Percentiles rank a stretch among this genome's conserved stretches.
phyloP scores from a whole-genome alignment of 2,113 vertebrate genomes.

The Piprites chloris region DNA sequence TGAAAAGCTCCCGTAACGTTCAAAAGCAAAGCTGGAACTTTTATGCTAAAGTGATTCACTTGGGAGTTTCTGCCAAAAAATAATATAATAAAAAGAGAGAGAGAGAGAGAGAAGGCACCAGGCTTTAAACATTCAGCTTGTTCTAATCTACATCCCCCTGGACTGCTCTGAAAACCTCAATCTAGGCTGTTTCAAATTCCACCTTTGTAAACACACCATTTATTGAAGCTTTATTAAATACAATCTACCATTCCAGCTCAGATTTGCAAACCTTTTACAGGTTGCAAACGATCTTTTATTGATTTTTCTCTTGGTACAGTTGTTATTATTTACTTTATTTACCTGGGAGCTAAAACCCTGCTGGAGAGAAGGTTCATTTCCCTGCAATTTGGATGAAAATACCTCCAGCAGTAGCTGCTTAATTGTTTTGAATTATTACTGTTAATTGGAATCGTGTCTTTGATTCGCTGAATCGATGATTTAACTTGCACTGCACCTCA shows the following conservation, averaged over 20 bases:
- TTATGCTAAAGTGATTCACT: neutral
- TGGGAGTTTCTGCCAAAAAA: neutral
- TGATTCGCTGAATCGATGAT: neutral
- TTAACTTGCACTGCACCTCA: neutral
- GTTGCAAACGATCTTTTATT: constrained; percentile 11
- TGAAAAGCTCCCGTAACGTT: neutral
- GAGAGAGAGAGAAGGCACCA: neutral
- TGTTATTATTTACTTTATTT: neutral
- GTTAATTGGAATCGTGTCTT: constrained; percentile 16
- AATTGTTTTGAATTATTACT: constrained; percentile 45
- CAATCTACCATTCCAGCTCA: neutral
- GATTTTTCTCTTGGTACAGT: neutral
- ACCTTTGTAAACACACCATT: neutral
- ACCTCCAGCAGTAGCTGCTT: neutral
- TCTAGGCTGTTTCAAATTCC: neutral
- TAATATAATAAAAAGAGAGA: neutral
- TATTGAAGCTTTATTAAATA: constrained; percentile 1
- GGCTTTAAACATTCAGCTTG: neutral
- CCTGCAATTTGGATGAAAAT: neutral
- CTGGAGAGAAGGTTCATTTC: neutral
- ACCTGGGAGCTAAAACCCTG: neutral
- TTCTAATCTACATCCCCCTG: neutral
- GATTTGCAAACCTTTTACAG: neutral
- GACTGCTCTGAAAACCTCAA: neutral
- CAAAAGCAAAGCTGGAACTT: neutral